Conservation (phyloP, 2,888 invertebrate genomes). For the Pediacus dermestoides region DNA sequence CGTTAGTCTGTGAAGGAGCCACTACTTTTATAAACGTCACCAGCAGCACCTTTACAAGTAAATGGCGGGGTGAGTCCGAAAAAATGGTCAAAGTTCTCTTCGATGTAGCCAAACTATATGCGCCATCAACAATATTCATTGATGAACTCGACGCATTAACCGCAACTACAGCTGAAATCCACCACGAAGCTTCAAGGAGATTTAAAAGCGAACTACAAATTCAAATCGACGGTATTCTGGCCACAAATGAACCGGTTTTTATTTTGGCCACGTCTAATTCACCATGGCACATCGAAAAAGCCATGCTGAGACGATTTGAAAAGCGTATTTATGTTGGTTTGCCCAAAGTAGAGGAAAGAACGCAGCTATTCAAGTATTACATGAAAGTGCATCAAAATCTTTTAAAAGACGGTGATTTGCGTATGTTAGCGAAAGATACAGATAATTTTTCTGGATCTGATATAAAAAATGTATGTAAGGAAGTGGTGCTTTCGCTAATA, state of each 20-base stretch:
- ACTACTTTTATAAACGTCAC: conserved; percentile 88
- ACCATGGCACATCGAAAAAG: conserved; percentile 90
- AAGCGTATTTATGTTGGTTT: conserved; percentile 79
- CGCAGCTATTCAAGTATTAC: conserved; percentile 63
- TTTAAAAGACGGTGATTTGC: conserved; percentile 41
- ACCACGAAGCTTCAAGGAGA: conserved; percentile 83
- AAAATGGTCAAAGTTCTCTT: conserved; percentile 86
- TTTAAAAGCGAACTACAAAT: conserved; percentile 86
- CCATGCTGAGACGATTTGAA: conserved; percentile 82
- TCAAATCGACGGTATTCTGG: conserved; percentile 76
- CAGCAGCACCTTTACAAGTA: conserved; percentile 85
- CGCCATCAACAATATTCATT: conserved; percentile 88
- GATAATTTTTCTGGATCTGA: conserved; percentile 90
- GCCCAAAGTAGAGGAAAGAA: conserved; percentile 66
- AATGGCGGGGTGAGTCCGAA: conserved; percentile 96
- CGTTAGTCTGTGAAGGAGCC: conserved; percentile 75
- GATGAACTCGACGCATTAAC: conserved; percentile 89
- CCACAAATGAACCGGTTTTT: conserved; percentile 64
- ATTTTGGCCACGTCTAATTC: conserved; percentile 85
- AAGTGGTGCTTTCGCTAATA: conserved; percentile 79
- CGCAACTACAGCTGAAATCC: conserved; percentile 60
- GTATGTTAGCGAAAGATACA: conserved; percentile 59
- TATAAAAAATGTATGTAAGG: conserved; percentile 81
- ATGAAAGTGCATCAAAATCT: conserved; percentile 52
- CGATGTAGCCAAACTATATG: conserved; percentile 72